Evolutionary conservation across 2,797 vertebrate species (phyloP).

Genomic region (Huso huso): DNA sequence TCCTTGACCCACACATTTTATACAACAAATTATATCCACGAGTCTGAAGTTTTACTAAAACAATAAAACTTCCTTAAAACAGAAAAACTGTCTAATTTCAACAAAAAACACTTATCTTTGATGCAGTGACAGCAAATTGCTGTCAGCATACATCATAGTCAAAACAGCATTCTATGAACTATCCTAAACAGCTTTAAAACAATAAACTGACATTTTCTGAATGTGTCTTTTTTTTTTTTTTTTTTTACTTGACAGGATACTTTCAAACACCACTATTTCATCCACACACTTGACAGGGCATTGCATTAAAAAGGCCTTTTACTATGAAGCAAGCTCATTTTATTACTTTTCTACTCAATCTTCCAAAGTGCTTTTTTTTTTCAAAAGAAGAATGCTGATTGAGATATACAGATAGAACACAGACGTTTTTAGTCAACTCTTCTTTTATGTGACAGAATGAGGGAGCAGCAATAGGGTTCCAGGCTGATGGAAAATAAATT

Average conservation of each 20-base stretch:
- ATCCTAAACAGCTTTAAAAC: conserved; percentile 23
- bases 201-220: conserved; percentile 33
- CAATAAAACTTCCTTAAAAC: conserved; percentile 10
- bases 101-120: conserved; percentile 25
- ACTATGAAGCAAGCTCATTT: conserved; percentile 40
- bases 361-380: conserved; percentile 21
- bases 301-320: conserved; percentile 41
- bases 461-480: conserved; percentile 59
- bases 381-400: conserved; percentile 58
- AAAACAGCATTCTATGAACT: conserved; percentile 36
- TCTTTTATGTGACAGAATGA: conserved; percentile 65
- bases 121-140: conserved; percentile 39
- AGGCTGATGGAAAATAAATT: conserved; percentile 33
- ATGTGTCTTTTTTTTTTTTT: conserved; percentile 20
- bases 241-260: conserved; percentile 40
- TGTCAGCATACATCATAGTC: neutral
- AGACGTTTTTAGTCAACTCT: conserved; percentile 57
- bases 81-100: conserved; percentile 10
- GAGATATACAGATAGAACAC: conserved; percentile 63
- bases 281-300: conserved; percentile 46
- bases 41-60: conserved; percentile 9
- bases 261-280: conserved; percentile 23
- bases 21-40: neutral
- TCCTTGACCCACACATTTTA: neutral
- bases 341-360: conserved; percentile 10